phyloP scores from a whole-genome alignment of 2,888 invertebrate species.

The Charanyca ferruginea region DNA sequence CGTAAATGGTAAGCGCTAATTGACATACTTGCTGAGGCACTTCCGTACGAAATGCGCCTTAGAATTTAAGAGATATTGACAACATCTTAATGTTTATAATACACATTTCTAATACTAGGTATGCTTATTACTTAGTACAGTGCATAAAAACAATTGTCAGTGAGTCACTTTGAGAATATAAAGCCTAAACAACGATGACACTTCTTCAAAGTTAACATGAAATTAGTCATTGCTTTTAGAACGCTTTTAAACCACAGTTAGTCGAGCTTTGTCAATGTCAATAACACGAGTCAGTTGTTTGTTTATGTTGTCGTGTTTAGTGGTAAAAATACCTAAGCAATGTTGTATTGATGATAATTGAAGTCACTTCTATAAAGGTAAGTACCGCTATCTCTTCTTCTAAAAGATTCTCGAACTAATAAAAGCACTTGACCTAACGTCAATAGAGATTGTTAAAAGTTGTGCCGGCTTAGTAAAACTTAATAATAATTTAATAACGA shows the following conservation, averaged over 20 bases:
- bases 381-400: constrained; percentile 56
- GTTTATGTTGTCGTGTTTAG: constrained; percentile 46
- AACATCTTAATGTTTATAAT: background rate
- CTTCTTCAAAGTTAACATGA: constrained; percentile 50
- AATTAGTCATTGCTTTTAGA: constrained; percentile 63
- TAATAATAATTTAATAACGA: constrained; percentile 23
- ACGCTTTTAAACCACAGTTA: constrained; percentile 60
- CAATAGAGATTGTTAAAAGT: constrained; percentile 35
- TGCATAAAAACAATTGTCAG: constrained; percentile 46
- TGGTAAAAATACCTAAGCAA: constrained; percentile 25
- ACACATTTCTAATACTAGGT: background rate
- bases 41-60: background rate
- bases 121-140: constrained; percentile 16
- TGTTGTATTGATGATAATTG: constrained; percentile 43
- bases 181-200: constrained; percentile 36
- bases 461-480: constrained; percentile 2
- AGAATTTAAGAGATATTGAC: background rate
- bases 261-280: constrained; percentile 61
- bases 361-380: constrained; percentile 9
- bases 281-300: constrained; percentile 48
- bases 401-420: constrained; percentile 32
- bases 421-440: constrained; percentile 43
- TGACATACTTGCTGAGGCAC: background rate
- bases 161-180: constrained; percentile 57
- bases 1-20: constrained; percentile 24